These are phyloP conservation scores for Melipona bicolor DNA, from an alignment of 2,888 invertebrate species.

Conservation along the genomic window DNA sequence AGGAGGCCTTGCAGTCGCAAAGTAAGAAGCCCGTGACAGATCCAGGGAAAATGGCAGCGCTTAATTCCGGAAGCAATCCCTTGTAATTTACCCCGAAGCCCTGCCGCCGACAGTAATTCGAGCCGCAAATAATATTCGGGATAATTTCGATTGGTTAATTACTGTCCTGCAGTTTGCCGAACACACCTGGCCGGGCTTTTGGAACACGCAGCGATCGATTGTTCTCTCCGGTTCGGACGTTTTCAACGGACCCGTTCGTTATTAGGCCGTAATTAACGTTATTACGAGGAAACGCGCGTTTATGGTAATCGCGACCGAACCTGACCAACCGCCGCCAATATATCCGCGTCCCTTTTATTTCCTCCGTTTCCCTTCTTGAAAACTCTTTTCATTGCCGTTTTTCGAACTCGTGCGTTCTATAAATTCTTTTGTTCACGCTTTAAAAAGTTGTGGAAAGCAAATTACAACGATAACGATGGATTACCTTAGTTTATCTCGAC, in stretches of 20 bases:
- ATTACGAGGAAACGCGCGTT: conserved; percentile 4
- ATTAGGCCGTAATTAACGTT: conserved; percentile 30
- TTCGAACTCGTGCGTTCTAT: too few relatives aligned
- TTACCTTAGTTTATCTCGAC: too few relatives aligned
- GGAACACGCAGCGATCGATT: conserved; percentile 5
- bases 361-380: too few relatives aligned
- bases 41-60: too few relatives aligned
- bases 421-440: too few relatives aligned
- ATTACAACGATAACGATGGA: too few relatives aligned
- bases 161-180: background rate
- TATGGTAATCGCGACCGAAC: conserved; percentile 29
- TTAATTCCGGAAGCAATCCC: background rate
- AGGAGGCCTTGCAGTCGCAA: too few relatives aligned
- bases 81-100: background rate
- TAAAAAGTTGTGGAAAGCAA: too few relatives aligned
- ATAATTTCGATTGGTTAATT: conserved; percentile 28
- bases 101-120: background rate
- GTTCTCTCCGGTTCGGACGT: conserved; percentile 2
- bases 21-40: too few relatives aligned
- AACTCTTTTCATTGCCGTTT: too few relatives aligned
- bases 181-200: background rate
- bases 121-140: conserved; percentile 10
- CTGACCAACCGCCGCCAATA: background rate
- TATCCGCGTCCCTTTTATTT: background rate
- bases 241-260: background rate